Evolutionary conservation across 1,140 invertebrate genomes (phyloP).

Genomic region (Drosophila mojavensis): DNA sequence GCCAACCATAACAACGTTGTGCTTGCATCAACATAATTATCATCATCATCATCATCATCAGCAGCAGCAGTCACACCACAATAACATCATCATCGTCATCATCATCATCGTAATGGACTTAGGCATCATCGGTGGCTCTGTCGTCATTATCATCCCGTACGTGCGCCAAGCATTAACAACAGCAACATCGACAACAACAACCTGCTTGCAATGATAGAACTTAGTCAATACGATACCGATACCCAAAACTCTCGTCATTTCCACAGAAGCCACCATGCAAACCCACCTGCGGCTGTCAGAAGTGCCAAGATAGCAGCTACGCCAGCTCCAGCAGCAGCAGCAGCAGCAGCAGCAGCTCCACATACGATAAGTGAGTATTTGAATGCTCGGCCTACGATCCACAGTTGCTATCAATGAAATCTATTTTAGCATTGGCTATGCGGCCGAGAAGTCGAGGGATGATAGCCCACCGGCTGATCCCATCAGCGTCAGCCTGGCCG

Average conservation of each 20-base stretch:
- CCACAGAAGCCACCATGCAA: constrained; percentile 71
- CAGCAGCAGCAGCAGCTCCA: constrained; percentile 43
- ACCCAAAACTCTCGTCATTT: constrained; percentile 55
- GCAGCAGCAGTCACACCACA: not conserved
- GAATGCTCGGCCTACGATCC: not conserved
- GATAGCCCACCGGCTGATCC: constrained; percentile 83
- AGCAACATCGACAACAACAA: constrained; percentile 18
- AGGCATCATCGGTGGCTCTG: constrained; percentile 24
- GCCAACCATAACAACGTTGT: constrained; percentile 28
- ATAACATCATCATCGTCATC: constrained; percentile 24
- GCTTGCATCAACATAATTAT: constrained; percentile 24
- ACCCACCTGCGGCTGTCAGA: constrained; percentile 64
- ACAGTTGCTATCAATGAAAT: not conserved
- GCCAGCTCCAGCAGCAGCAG: constrained; percentile 40
- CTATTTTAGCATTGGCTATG: constrained; percentile 53
- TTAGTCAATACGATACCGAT: constrained; percentile 42
- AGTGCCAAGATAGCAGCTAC: constrained; percentile 59
- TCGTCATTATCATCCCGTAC: constrained; percentile 66
- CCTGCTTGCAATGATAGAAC: constrained; percentile 52
- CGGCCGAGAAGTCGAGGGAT: constrained; percentile 43
- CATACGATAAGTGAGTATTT: constrained; percentile 55
- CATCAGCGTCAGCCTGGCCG: constrained; percentile 84
- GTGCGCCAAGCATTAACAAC: constrained; percentile 50
- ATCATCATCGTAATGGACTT: constrained; percentile 39
- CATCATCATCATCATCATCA: constrained; percentile 5